A percentile compares a stretch with the other conserved stretches of the same genome.
Evolutionary conservation across 1,140 invertebrate species (phyloP).

Genomic region (Campoletis sonorensis): DNA sequence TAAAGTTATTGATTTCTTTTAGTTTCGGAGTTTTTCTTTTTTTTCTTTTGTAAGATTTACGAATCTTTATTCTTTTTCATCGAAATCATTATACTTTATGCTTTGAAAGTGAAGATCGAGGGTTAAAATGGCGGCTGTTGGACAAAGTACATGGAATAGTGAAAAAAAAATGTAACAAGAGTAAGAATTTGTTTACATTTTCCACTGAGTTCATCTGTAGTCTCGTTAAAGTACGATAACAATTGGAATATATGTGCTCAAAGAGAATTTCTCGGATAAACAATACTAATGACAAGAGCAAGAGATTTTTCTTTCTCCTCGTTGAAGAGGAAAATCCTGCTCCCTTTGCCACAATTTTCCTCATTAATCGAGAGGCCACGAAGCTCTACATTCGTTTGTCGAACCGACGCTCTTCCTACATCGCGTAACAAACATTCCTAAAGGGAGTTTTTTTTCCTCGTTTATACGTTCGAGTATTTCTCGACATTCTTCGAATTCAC

Average conservation of each 20-base stretch:
- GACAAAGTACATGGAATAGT: neutral
- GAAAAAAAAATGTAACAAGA: neutral
- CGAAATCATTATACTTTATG: no score
- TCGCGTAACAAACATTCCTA: conserved; percentile 28
- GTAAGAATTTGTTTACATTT: neutral
- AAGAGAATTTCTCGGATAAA: neutral
- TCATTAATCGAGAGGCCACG: neutral
- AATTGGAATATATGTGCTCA: neutral
- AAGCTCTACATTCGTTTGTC: conserved; percentile 7
- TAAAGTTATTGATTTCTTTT: no score
- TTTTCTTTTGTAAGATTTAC: no score
- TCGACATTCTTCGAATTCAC: conserved; percentile 54
- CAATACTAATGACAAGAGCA: neutral
- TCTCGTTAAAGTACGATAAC: neutral
- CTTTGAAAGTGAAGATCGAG: no score
- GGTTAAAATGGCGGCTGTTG: no score
- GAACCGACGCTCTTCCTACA: neutral
- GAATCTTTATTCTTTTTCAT: no score
- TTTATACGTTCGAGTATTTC: neutral
- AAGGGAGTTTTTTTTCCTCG: conserved; percentile 6
- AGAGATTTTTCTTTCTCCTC: neutral
- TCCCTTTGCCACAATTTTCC: neutral
- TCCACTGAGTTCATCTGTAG: no score
- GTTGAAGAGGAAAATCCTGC: neutral
- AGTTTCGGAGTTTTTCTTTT: no score